Evolutionary conservation across 2,888 invertebrate genomes (phyloP).

Genomic region (Caenorhabditis sulstoni): DNA sequence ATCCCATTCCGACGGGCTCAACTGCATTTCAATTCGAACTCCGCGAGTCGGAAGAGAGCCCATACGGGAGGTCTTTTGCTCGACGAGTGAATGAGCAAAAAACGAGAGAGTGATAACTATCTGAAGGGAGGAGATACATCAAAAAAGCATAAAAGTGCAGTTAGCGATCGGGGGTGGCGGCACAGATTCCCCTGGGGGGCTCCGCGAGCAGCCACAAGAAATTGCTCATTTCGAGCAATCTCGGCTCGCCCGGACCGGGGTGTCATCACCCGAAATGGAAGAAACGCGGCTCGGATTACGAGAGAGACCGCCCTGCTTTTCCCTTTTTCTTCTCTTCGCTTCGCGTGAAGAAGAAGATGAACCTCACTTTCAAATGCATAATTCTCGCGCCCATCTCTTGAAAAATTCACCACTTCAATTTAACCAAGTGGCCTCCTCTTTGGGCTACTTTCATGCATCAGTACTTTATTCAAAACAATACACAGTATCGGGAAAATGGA

Average conservation of each 20-base stretch:
- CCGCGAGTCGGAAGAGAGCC: too few relatives aligned
- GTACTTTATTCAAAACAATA: conserved; percentile 36
- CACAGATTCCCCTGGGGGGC: background rate
- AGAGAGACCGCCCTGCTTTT: conserved; percentile 11
- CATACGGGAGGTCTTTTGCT: background rate
- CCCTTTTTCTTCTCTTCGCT: conserved; percentile 5
- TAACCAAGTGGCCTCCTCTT: conserved; percentile 40
- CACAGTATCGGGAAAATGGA: conserved; percentile 15
- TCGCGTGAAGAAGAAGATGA: background rate
- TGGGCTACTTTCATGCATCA: conserved; percentile 23
- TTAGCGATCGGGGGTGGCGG: conserved; percentile 3
- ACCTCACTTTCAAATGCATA: conserved; percentile 44
- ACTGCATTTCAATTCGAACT: too few relatives aligned
- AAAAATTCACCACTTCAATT: conserved; percentile 57
- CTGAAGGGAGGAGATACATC: conserved; percentile 12
- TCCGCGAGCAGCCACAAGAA: conserved; percentile 29
- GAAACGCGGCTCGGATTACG: conserved; percentile 22
- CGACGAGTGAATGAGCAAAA: background rate
- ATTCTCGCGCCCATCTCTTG: conserved; percentile 41
- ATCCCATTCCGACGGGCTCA: too few relatives aligned
- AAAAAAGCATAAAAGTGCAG: conserved; percentile 44
- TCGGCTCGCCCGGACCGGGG: conserved; percentile 4
- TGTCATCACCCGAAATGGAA: conserved; percentile 42
- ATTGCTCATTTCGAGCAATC: conserved; percentile 44
- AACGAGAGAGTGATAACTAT: conserved; percentile 19